Base-by-base conservation (phyloP, 23 tunicate genomes). In the Corella eumyota region DNA sequence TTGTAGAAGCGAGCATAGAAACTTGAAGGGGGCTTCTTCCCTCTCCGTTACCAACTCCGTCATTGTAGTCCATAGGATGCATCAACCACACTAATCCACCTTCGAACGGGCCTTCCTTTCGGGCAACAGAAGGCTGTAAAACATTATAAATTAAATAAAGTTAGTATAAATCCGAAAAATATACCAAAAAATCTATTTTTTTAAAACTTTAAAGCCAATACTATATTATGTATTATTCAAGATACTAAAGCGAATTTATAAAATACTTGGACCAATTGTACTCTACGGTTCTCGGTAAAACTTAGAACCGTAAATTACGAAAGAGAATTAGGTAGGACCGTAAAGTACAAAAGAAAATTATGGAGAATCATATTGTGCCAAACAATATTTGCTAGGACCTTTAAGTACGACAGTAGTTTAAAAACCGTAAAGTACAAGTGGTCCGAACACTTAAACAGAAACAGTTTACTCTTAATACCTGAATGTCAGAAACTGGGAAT, bases 21-120 rank as follows among this genome's bases (percentile, higher is more conserved):
- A 60, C 34, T 25, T 64, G 57, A 2, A 74, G 64, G 7, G 20
- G 52, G 28, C 46, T 24, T 34, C 34, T 25, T 4, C 45, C 65
- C 65, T 33, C 65, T 3, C 45, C 45, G 6, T 25, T 53, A 9
- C 53, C 71, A 50, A 49, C 50, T 4, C 52, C 71, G 4, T 30
- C 58, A 26, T 79, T 79, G 50, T 50, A 79, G 7, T 49, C n/a
- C 56, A 61, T 79, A 3, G 88, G 88, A n/a, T 44, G 35, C 50
- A 71, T 32, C n/a, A 71, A 31, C 77, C 77, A 71, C 5, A 71
- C 67, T 13, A 6, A 13, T 9, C 77, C 77, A 5, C 45, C 51
- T 21, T 27, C 47, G 31, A 45, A 60, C 15, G 77, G 77, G 17
- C 77, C 74, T 54, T 79, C 88, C 7, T 64, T 50, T 2, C 64